These are phyloP conservation scores for Uromys caudimaculatus DNA, from an alignment of 2,797 vertebrate genomes.

Conservation along the genomic window DNA sequence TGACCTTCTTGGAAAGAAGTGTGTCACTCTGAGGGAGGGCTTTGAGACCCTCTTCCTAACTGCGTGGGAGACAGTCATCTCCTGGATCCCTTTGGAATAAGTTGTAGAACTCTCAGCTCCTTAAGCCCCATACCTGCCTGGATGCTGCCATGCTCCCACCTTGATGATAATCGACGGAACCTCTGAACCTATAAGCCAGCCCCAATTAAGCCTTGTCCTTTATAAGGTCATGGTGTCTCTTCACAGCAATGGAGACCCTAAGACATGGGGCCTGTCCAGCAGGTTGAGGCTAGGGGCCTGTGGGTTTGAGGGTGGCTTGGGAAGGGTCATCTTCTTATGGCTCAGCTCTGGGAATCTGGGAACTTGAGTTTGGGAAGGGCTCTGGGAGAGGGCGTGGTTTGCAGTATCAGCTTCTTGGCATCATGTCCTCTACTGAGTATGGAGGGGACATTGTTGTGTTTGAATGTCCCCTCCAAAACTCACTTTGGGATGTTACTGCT, in stretches of 20 bases:
- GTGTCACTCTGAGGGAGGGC: no score
- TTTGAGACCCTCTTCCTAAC: no score
- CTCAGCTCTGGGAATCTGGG: neutral
- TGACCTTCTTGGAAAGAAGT: no score
- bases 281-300: neutral
- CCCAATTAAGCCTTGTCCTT: neutral
- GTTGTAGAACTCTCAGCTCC: neutral
- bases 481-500: neutral
- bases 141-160: neutral
- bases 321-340: neutral
- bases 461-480: neutral
- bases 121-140: neutral
- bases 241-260: neutral
- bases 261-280: neutral
- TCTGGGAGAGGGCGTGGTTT: neutral
- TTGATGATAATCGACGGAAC: neutral
- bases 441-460: no score
- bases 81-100: neutral
- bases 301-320: neutral
- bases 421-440: neutral
- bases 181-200: neutral
- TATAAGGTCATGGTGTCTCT: neutral
- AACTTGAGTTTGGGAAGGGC: no score
- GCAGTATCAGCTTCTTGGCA: neutral
- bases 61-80: neutral